Conservation (phyloP, 2,888 invertebrate species). For the Morpho deidamia region DNA sequence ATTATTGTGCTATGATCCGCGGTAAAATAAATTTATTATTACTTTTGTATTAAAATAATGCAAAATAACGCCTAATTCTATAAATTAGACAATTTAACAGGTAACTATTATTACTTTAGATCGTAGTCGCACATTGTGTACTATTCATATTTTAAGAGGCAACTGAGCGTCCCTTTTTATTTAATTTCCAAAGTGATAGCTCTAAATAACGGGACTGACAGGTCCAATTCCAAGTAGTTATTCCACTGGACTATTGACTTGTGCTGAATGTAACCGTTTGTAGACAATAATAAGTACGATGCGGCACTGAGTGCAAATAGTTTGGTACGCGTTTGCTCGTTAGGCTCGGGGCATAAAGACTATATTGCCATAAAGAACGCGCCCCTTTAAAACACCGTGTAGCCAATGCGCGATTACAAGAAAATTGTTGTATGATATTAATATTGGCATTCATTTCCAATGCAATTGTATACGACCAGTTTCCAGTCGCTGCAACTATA, state of each 20-base stretch:
- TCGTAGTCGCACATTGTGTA: not conserved
- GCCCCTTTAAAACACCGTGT: conserved; percentile 6
- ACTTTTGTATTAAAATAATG: too few species aligned
- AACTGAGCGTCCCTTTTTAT: conserved; percentile 14
- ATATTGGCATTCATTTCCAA: conserved; percentile 16
- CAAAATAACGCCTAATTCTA: too few species aligned
- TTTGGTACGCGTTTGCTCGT: not conserved
- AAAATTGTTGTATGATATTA: conserved; percentile 14
- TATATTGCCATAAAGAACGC: not conserved
- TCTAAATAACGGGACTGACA: conserved; percentile 23
- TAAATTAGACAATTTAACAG: too few species aligned
- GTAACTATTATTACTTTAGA: not conserved
- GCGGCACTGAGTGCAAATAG: not conserved
- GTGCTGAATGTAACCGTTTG: conserved; percentile 8
- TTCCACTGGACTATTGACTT: conserved; percentile 20
- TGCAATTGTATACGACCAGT: not conserved
- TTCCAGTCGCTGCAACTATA: not conserved
- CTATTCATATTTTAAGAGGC: not conserved
- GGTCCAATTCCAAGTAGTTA: conserved; percentile 20
- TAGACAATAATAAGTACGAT: conserved; percentile 20
- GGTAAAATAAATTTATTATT: too few species aligned
- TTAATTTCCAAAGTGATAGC: conserved; percentile 23
- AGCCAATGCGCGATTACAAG: conserved; percentile 11
- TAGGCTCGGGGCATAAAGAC: conserved; percentile 5
- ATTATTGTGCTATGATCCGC: too few species aligned